These are phyloP conservation scores for Sclerurus mexicanus DNA, from an alignment of 2,113 vertebrate species.

Conservation along the genomic window DNA sequence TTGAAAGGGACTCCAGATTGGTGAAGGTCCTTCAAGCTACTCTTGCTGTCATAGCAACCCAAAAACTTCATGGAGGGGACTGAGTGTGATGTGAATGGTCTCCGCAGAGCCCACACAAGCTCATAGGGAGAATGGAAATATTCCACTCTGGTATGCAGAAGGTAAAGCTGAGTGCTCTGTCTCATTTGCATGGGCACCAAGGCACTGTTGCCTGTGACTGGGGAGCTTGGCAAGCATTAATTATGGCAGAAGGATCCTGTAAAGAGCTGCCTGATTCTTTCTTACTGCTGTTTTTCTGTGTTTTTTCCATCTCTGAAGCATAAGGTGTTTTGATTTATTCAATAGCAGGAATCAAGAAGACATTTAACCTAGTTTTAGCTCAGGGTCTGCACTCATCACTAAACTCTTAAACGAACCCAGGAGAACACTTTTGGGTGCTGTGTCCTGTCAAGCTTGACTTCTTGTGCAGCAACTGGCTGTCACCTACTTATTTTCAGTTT, in stretches of 20 bases:
- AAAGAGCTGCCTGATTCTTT: background rate
- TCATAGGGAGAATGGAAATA: background rate
- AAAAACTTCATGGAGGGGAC: background rate
- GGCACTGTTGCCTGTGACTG: rapidly evolving
- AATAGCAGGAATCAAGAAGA: background rate
- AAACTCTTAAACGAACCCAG: background rate
- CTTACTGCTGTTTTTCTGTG: background rate
- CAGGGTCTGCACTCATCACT: background rate
- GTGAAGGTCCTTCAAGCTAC: background rate
- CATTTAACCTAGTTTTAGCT: background rate
- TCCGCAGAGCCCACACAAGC: background rate
- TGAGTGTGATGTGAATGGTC: background rate
- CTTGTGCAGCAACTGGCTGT: background rate
- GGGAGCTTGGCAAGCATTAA: background rate
- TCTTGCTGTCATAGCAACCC: background rate
- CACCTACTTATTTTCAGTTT: background rate
- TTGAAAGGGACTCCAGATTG: background rate
- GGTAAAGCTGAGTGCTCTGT: background rate
- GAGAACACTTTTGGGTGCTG: background rate
- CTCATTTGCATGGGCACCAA: background rate
- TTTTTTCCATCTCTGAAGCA: background rate
- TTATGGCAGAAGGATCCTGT: background rate
- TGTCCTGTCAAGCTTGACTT: background rate
- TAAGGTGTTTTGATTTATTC: background rate
- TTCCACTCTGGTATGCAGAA: background rate